These are phyloP conservation scores for Cosmia pyralina DNA, from an alignment of 2,888 invertebrate genomes.

Conservation along the genomic window DNA sequence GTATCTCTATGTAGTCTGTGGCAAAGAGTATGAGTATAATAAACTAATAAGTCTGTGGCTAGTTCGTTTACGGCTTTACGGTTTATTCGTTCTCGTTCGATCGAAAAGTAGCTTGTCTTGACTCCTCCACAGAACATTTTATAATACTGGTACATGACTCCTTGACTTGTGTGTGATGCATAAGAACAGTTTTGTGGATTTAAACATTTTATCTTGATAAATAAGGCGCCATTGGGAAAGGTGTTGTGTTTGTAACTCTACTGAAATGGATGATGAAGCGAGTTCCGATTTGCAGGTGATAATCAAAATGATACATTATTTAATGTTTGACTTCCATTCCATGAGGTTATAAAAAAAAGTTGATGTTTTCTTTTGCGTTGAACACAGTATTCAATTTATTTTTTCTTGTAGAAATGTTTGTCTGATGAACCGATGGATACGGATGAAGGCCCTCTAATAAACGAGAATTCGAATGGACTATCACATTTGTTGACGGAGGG, in stretches of 20 bases:
- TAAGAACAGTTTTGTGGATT: constrained; percentile 13
- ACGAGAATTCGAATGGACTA: constrained; percentile 86
- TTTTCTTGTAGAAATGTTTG: constrained; percentile 81
- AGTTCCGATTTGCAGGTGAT: constrained; percentile 85
- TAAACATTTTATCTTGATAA: constrained; percentile 4
- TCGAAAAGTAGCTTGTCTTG: no score
- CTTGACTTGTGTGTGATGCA: constrained; percentile 34
- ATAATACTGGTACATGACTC: no score
- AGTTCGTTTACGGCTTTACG: no score
- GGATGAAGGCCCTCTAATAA: constrained; percentile 85
- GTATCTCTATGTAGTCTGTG: no score
- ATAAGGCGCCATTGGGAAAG: constrained; percentile 5
- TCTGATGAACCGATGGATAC: constrained; percentile 85
- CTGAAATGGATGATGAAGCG: constrained; percentile 78
- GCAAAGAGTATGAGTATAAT: no score
- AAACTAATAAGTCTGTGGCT: no score
- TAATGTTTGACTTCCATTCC: constrained; percentile 8
- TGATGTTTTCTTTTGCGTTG: constrained; percentile 24
- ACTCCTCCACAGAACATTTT: no score
- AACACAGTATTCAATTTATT: constrained; percentile 6
- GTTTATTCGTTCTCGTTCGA: not conserved
- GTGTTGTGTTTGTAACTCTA: constrained; percentile 23
- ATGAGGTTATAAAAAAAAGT: constrained; percentile 65
- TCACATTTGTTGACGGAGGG: constrained; percentile 86
- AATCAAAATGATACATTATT: constrained; percentile 4